phyloP scores from a whole-genome alignment of 2,888 invertebrate species.

The Leucophenga maculata region DNA sequence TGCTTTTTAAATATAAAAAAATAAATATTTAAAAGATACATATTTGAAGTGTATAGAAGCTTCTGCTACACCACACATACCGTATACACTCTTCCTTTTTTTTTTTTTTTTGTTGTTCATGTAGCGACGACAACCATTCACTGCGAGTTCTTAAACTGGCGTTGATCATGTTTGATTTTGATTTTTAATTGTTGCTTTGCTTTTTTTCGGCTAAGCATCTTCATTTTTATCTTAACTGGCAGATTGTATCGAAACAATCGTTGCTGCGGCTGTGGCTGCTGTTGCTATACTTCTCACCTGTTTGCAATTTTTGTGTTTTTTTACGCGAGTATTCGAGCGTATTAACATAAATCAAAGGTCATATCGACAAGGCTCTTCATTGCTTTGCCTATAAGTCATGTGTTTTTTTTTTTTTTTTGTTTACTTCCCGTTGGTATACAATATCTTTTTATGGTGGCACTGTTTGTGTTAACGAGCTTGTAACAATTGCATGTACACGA shows the following conservation, averaged over 20 bases:
- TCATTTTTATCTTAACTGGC: conserved; percentile 3
- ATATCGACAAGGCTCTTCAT: conserved; percentile 35
- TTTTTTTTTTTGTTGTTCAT: conserved; percentile 54
- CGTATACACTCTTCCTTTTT: too few relatives aligned
- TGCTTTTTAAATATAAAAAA: too few relatives aligned
- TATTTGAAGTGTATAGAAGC: too few relatives aligned
- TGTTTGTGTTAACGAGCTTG: conserved; percentile 69
- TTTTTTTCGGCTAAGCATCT: conserved; percentile 36
- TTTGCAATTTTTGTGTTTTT: conserved; percentile 40
- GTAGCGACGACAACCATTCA: conserved; percentile 57
- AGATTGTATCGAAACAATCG: conserved; percentile 35
- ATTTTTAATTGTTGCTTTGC: conserved; percentile 70
- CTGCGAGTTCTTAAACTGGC: conserved; percentile 61
- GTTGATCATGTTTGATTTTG: conserved; percentile 72
- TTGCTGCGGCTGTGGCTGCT: neutral
- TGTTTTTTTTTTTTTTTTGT: neutral
- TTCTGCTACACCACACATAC: neutral
- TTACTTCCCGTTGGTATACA: conserved; percentile 17
- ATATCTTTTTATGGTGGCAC: conserved; percentile 48
- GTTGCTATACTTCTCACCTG: conserved; percentile 55
- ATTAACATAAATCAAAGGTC: conserved; percentile 66
- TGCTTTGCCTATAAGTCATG: conserved; percentile 23
- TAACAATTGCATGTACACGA: conserved; percentile 65
- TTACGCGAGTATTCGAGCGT: conserved; percentile 18
- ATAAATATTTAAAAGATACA: too few relatives aligned